Conservation (phyloP, 2,888 invertebrate species). For the Leptodirus hochenwartii region DNA sequence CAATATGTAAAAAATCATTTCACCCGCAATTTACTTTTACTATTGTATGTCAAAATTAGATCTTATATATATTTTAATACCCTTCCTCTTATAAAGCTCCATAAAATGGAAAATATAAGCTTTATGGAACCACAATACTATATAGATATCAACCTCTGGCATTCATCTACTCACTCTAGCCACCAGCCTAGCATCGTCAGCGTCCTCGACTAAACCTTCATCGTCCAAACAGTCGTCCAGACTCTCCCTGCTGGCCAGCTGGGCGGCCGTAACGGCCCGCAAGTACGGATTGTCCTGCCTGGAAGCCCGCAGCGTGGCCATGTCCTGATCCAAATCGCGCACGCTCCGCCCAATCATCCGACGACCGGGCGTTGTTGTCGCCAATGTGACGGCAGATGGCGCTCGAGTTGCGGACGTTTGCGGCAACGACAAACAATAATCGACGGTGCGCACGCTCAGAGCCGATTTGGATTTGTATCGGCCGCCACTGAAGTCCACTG, state of each 20-base stretch:
- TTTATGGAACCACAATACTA: too few species aligned
- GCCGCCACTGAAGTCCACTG: too few species aligned
- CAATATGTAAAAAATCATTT: too few species aligned
- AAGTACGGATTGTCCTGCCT: conserved; percentile 73
- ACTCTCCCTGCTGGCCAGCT: conserved; percentile 58
- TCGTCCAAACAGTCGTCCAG: conserved; percentile 55
- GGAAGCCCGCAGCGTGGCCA: conserved; percentile 64
- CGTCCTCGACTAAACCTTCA: too few species aligned
- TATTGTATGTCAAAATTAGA: too few species aligned
- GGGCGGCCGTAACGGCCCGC: conserved; percentile 34
- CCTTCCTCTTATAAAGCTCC: too few species aligned
- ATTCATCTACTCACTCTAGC: too few species aligned
- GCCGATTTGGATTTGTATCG: conserved; percentile 25
- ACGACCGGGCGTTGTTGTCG: conserved; percentile 58
- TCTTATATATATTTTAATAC: too few species aligned
- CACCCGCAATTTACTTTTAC: too few species aligned
- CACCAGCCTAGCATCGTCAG: conserved; percentile 61
- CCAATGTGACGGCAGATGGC: conserved; percentile 43
- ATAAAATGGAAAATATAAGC: too few species aligned
- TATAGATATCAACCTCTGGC: too few species aligned
- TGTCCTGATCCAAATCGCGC: conserved; percentile 65
- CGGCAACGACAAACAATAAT: conserved; percentile 24
- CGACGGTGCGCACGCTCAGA: conserved; percentile 25
- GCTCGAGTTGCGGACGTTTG: conserved; percentile 29
- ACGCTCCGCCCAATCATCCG: too few species aligned